phyloP scores from a whole-genome alignment of 2,888 invertebrate genomes.

The Synanthedon myopaeformis region DNA sequence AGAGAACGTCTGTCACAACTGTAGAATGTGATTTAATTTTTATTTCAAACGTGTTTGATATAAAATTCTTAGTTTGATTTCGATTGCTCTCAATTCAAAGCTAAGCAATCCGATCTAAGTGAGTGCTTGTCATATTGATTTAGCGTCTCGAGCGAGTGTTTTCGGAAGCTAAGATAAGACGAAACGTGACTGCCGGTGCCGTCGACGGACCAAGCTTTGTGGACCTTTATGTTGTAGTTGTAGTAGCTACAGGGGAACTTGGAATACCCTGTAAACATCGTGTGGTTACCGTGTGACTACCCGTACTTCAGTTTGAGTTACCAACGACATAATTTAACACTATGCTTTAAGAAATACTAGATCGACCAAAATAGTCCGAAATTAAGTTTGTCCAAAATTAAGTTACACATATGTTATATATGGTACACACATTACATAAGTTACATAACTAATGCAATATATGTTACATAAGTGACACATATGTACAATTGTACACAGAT shows the following conservation, averaged over 20 bases:
- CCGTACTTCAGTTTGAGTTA: too few relatives aligned
- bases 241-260: constrained; percentile 7
- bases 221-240: constrained; percentile 29
- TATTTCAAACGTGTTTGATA: background rate
- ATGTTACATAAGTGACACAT: too few relatives aligned
- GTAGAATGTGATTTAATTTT: background rate
- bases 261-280: constrained; percentile 23
- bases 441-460: too few relatives aligned
- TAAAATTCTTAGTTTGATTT: constrained; percentile 5
- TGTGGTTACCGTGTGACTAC: constrained; percentile 15
- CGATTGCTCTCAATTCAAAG: constrained; percentile 15
- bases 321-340: too few relatives aligned
- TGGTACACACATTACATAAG: too few relatives aligned
- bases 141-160: constrained; percentile 43
- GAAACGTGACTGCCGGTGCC: constrained; percentile 43
- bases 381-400: too few relatives aligned
- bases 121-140: constrained; percentile 55
- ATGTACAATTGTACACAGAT: too few relatives aligned
- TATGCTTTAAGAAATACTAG: too few relatives aligned
- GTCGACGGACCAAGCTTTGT: constrained; percentile 35
- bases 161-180: constrained; percentile 49
- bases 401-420: too few relatives aligned
- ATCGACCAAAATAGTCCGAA: too few relatives aligned
- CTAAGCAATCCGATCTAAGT: constrained; percentile 47
- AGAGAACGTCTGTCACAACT: too few relatives aligned